Conservation (phyloP, 2,113 vertebrate species). For the Lycaon pictus region DNA sequence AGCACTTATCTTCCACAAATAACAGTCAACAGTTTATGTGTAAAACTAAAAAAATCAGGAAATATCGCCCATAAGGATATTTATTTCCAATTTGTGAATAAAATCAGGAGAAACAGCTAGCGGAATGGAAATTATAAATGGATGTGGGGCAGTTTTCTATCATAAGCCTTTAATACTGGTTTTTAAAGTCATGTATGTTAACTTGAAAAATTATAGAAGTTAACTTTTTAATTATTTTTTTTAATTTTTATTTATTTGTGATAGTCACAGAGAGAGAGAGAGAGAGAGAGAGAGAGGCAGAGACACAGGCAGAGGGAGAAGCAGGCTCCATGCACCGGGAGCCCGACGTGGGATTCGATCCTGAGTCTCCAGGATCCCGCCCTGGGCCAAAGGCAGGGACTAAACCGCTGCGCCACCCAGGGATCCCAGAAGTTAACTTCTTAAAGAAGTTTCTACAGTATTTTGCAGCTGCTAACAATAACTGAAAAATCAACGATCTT, state of each 20-base stretch:
- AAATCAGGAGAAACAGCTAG: neutral
- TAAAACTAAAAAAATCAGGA: neutral
- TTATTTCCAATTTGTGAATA: slow-evolving; percentile 1
- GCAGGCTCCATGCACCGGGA: too few relatives aligned
- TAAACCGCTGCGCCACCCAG: too few relatives aligned
- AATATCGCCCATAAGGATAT: neutral
- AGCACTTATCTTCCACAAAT: neutral
- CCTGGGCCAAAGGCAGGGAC: too few relatives aligned
- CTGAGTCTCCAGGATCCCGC: too few relatives aligned
- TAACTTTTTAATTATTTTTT: neutral
- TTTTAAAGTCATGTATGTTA: neutral
- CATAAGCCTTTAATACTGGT: neutral
- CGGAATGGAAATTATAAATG: neutral
- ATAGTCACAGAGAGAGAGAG: too few relatives aligned
- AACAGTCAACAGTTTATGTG: neutral
- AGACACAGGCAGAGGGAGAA: too few relatives aligned
- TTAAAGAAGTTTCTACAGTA: neutral
- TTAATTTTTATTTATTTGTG: too few relatives aligned
- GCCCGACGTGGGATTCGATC: too few relatives aligned
- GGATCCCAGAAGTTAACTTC: too few relatives aligned
- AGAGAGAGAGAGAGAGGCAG: too few relatives aligned
- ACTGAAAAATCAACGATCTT: neutral
- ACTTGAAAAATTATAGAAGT: neutral
- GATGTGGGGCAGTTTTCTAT: neutral
- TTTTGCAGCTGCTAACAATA: neutral